Conservation (phyloP, 2,113 vertebrate species). For the Vombatus ursinus region DNA sequence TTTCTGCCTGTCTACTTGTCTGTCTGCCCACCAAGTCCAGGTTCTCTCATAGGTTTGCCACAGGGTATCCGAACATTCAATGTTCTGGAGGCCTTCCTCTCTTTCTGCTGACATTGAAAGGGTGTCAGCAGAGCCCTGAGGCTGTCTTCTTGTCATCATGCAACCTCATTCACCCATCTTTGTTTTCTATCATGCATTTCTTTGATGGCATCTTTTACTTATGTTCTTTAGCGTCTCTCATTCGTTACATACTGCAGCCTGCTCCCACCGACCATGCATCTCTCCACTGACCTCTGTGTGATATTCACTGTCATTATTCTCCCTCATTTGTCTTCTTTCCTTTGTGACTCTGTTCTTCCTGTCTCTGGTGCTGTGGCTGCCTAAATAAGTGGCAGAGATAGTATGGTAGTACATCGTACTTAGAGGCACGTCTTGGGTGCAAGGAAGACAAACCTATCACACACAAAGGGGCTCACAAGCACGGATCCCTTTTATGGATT, state of each 20-base stretch:
- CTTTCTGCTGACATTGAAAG: neutral
- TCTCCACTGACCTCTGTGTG: neutral
- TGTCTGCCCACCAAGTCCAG: neutral
- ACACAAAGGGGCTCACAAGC: neutral
- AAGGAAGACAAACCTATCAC: constrained; percentile 15
- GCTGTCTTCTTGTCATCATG: neutral
- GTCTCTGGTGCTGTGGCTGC: neutral
- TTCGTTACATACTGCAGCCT: neutral
- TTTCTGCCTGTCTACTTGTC: neutral
- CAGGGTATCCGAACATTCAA: neutral
- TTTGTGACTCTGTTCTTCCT: neutral
- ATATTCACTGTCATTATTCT: neutral
- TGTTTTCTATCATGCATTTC: neutral
- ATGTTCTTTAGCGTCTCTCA: neutral
- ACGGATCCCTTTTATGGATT: neutral
- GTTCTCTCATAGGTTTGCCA: neutral
- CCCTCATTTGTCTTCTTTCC: neutral
- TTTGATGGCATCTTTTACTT: neutral
- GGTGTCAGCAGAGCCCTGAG: no score
- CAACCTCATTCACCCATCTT: neutral
- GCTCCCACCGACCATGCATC: neutral
- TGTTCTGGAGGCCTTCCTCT: neutral
- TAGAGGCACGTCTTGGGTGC: neutral
- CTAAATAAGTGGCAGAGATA: neutral
- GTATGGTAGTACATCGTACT: neutral